phyloP scores from a whole-genome alignment of 2,797 vertebrate species.

The Meriones psammophilus region DNA sequence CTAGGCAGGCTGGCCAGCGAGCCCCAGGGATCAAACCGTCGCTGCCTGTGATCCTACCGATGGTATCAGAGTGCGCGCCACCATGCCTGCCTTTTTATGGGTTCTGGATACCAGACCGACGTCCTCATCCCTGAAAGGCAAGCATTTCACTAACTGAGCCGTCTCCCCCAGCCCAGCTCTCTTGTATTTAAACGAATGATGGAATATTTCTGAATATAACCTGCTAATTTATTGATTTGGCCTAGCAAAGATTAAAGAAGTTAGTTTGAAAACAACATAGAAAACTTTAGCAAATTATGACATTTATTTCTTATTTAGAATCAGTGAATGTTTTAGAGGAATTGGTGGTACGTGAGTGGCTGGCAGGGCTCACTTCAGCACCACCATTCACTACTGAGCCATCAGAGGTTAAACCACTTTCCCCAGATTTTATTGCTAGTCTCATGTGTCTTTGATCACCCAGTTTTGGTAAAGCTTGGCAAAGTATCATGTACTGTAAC shows the following conservation, averaged over 20 bases:
- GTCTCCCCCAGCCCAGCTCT: background rate
- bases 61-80: no score
- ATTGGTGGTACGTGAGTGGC: background rate
- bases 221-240: constrained; percentile 50
- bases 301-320: constrained; percentile 24
- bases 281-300: constrained; percentile 21
- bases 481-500: background rate
- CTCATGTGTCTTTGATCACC: background rate
- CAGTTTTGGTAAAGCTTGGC: background rate
- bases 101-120: background rate
- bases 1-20: background rate
- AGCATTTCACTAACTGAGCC: background rate
- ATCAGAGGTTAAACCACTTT: background rate
- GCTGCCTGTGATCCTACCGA: background rate
- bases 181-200: background rate
- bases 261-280: constrained; percentile 32
- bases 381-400: background rate
- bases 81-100: background rate
- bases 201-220: constrained; percentile 20
- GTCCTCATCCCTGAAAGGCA: background rate
- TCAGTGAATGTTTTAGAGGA: background rate
- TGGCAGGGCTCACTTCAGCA: background rate
- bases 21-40: background rate
- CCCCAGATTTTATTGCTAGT: background rate
- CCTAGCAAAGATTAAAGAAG: background rate